Conservation (phyloP, 2,797 vertebrate genomes). For the Pangasius djambal region DNA sequence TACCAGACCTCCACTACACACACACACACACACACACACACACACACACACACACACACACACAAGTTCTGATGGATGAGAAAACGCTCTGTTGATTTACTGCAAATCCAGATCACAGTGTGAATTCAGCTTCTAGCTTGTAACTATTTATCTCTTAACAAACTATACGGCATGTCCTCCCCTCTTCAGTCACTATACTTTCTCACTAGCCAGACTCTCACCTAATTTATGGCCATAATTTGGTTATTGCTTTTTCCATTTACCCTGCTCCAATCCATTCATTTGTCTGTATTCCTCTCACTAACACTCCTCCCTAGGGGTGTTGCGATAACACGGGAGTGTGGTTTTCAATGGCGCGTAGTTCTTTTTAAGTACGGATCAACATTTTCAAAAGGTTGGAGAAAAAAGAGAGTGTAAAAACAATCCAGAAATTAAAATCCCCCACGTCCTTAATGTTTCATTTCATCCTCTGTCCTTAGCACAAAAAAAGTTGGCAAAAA, state of each 20-base stretch:
- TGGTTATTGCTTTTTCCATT: constrained; percentile 37
- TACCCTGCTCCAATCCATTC: constrained; percentile 1
- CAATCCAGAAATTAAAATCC: constrained; percentile 37
- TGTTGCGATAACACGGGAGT: constrained; percentile 12
- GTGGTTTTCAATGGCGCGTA: neutral
- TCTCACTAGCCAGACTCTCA: neutral
- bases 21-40: constrained; percentile 40
- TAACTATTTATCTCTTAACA: constrained; percentile 44
- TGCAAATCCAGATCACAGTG: constrained; percentile 11
- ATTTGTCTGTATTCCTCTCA: constrained; percentile 32
- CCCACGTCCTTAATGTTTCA: constrained; percentile 25
- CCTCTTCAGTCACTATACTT: neutral
- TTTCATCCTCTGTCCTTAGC: neutral
- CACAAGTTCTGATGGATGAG: constrained; percentile 26
- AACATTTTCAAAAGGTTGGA: constrained; percentile 27
- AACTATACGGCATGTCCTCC: neutral
- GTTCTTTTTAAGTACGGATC: constrained; percentile 35
- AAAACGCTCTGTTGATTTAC: constrained; percentile 9
- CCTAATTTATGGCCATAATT: constrained; percentile 46
- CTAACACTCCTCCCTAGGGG: neutral
- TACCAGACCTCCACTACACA: neutral
- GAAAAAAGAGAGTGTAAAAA: constrained; percentile 20
- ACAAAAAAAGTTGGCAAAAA: neutral
- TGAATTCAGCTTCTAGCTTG: constrained; percentile 8
- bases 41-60: constrained; percentile 36